Evolutionary conservation across 2,888 invertebrate species (phyloP).

Genomic region (Pachliopta kotzebuea): DNA sequence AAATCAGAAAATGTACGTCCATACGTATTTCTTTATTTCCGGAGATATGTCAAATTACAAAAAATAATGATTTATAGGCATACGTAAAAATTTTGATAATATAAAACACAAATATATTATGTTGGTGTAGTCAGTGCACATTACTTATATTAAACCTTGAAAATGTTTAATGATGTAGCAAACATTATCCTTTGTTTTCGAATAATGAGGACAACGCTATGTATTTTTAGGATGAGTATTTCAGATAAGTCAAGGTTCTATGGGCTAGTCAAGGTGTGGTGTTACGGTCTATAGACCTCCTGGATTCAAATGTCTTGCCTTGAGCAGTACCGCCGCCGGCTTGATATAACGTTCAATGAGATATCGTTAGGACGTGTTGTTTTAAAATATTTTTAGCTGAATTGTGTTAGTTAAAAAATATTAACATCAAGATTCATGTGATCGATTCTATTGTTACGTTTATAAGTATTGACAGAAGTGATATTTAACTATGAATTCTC

Average conservation of each 20-base stretch:
- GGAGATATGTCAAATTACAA: too few species aligned
- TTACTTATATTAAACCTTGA: constrained; percentile 5
- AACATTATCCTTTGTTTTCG: constrained; percentile 24
- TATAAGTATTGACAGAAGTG: background rate
- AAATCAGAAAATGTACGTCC: too few species aligned
- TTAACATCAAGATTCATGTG: background rate
- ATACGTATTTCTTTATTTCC: too few species aligned
- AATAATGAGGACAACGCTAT: constrained; percentile 18
- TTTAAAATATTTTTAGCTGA: constrained; percentile 24
- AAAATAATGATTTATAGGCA: too few species aligned
- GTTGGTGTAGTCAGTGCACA: background rate
- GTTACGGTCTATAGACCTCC: constrained; percentile 53
- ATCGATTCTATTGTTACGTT: background rate
- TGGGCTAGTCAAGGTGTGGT: constrained; percentile 63
- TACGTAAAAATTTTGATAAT: background rate
- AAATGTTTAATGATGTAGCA: constrained; percentile 19
- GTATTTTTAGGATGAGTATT: constrained; percentile 31
- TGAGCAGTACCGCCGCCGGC: constrained; percentile 58
- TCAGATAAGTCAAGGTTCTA: constrained; percentile 62
- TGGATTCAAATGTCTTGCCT: constrained; percentile 48
- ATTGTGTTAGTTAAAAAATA: background rate
- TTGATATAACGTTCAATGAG: constrained; percentile 53
- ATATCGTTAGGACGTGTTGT: constrained; percentile 52
- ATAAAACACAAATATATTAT: background rate
- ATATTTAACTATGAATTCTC: constrained; percentile 56